phyloP scores from a whole-genome alignment of 2,113 vertebrate genomes.

The Rissa tridactyla region DNA sequence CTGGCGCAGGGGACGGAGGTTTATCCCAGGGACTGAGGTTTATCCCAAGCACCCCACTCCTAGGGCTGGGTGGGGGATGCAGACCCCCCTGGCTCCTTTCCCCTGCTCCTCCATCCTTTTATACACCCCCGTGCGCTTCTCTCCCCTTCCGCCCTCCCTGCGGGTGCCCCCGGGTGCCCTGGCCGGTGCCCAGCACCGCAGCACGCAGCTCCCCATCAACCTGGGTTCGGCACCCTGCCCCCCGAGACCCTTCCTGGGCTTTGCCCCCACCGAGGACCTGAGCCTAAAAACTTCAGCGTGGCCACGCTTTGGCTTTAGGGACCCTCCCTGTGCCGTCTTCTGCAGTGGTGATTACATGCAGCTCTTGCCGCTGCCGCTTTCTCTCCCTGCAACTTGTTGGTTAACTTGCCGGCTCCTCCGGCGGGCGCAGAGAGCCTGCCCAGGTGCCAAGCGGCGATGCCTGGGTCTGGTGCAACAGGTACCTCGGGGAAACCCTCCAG shows the following conservation, averaged over 20 bases:
- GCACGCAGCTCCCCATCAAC: neutral
- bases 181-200: neutral
- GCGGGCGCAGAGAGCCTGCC: neutral
- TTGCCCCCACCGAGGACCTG: accelerated
- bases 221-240: neutral
- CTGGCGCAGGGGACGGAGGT: accelerated
- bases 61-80: neutral
- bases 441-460: neutral
- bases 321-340: neutral
- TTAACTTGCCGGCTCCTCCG: neutral
- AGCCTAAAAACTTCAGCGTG: neutral
- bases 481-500: neutral
- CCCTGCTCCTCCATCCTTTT: neutral
- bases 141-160: neutral
- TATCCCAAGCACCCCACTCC: neutral
- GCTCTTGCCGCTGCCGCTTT: neutral
- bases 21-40: neutral
- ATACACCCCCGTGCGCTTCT: neutral
- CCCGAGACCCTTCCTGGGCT: neutral
- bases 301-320: neutral
- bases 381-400: slow-evolving; percentile 50
- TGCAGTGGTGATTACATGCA: slow-evolving; percentile 49
- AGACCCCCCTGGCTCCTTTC: neutral
- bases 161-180: accelerated
- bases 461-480: slow-evolving; percentile 17